Evolutionary conservation across 2,113 vertebrate genomes (phyloP), one percentile per base, ranked within the genome.

Genomic region (Burhinus oedicnemus): DNA sequence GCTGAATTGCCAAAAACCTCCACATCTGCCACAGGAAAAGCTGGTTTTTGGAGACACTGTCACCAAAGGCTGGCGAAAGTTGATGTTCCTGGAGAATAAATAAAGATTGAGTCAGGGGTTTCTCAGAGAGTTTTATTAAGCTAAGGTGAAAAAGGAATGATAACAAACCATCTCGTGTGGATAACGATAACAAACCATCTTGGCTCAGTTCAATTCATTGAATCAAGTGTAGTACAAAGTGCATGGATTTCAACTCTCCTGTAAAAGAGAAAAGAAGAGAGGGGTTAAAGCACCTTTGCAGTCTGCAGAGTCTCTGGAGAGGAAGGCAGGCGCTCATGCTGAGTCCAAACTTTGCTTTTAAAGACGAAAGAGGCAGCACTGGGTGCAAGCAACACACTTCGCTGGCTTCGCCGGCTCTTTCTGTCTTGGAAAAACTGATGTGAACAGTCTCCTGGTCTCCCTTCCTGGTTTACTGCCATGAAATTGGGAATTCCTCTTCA

Each of bases 71-170:
- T 29, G 45, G 74, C 58, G 72, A 68, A 76, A 92, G 32, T 70
- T 20, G 22, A 66, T 5, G 12, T 14, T 52, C 32, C n/a, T 21
- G 38, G 68, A 32, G 70, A 91, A 68, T 11, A 57, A 82, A 78
- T 5, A 34, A 69, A 62, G 51, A 27, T 25, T 1, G 5, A 86
- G 54, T 2, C 47, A 8, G 22, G 36, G 51, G 36, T 79, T 96
- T 93, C 76, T 82, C 57, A 30, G 27, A 68, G 13, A 70, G 36
- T 79, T 96, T 97, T 96, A 95, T 94, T 97, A 71, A 92, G 71
- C 5, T 26, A 23, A 12, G 19, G 49, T 90, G 55, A 49, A 85
- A 89, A 95, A 89, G 40, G 54, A 86, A 30, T 6, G 14, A 51
- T 74, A 62, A 88, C 23, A 90, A 93, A 62, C 23, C 19, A 64